Evolutionary conservation across 1,140 invertebrate species (phyloP), one percentile per base, ranked within the genome.

Genomic region (Procambarus clarkii): DNA sequence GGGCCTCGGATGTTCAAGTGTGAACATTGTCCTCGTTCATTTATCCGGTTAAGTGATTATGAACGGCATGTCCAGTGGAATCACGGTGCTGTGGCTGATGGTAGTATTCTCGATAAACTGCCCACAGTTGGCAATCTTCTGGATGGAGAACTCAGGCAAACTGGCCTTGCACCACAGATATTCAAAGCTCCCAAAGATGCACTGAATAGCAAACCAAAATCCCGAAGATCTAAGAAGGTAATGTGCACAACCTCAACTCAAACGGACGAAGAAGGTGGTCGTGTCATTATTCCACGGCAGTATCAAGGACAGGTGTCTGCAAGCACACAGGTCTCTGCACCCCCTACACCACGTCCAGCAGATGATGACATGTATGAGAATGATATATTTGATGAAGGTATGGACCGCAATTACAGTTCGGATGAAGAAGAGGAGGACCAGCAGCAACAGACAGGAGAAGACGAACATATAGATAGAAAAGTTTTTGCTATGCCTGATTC

Each of bases 1-100:
- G 91, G 92, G 45, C 91, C 92, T 48, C 83, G 92, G 5, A 93
- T 93, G 92, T 93, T 93, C 80, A 88, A 93, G 58, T 93, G 92
- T 60, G 92, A 93, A 85, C 91, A 93, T 60, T 93, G 92, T 74
- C 81, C 92, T 21, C 91, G 92, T 8, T 90, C 92, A 44, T 93
- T 93, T 54, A 93, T 92, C 58, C 82, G 92, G 8, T 74, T 93
- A 48, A 93, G 91, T 88, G 91, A 93, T 85, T 93, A 93, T 76
- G 91, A 93, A 48, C 80, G 91, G 18, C 92, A 93, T 78, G 92
- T 93, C 18, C 92, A 93, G 91, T 93, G 92, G 92, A 92, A 93
- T 58, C 91, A 92, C 58, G 92, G 92, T 3, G 92, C 92, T 78
- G 91, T 93, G 9, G 92, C 92, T 4, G 92, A 93, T n/a, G 82